Conservation (phyloP, 2,888 invertebrate genomes). For the Steromphala cineraria region DNA sequence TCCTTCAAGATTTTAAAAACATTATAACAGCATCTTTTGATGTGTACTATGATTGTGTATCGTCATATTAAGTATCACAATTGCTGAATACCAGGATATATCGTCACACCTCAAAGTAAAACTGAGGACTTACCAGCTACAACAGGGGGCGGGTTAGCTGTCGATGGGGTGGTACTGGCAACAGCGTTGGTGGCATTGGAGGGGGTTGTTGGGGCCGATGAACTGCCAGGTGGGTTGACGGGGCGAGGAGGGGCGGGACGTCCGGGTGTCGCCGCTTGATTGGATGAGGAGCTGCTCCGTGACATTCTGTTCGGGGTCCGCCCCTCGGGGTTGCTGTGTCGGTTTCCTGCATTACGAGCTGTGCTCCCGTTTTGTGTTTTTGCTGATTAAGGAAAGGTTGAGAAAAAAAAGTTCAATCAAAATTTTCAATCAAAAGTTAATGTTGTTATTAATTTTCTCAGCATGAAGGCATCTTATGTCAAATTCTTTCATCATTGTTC, state of each 20-base stretch:
- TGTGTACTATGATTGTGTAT: no score
- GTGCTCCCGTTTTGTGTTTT: conserved; percentile 5
- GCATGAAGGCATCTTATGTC: no score
- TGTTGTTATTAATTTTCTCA: no score
- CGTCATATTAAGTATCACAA: no score
- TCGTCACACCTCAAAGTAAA: no score
- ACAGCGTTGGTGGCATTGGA: background rate
- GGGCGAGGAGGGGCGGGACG: conserved; percentile 31
- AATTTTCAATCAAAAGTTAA: background rate
- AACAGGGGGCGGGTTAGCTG: conserved; percentile 36
- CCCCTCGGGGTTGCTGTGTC: conserved; percentile 10
- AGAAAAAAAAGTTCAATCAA: no score
- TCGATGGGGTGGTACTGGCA: conserved; percentile 24
- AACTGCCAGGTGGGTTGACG: conserved; percentile 15
- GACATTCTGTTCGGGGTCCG: background rate
- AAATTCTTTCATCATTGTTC: no score
- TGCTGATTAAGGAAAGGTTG: background rate
- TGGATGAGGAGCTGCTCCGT: background rate
- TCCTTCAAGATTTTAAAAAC: no score
- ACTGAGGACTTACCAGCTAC: background rate
- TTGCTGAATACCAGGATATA: no score
- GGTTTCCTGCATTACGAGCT: background rate
- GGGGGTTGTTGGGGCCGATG: conserved; percentile 27
- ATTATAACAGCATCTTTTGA: no score
- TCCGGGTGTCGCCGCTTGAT: background rate